Percentiles rank a stretch among this genome's conserved stretches.
Conservation (phyloP, 2,113 vertebrate species). For the Danio rerio region DNA sequence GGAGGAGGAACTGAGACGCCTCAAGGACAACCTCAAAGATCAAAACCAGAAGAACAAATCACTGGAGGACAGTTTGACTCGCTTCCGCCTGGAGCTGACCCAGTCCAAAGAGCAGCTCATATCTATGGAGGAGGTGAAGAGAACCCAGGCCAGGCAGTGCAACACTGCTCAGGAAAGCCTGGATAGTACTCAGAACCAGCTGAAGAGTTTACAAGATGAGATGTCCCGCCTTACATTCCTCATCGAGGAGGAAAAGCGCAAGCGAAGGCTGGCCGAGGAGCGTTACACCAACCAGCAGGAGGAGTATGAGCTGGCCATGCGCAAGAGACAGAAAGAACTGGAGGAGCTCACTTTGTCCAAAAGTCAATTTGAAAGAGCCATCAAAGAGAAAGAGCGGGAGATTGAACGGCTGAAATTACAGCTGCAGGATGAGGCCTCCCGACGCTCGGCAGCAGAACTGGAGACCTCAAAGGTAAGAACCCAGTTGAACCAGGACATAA, state of each 20-base stretch:
- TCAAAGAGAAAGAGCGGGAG: conserved; percentile 97
- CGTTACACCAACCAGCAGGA: conserved; percentile 90
- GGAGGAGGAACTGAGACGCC: conserved; percentile 89
- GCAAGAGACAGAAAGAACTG: conserved; percentile 89
- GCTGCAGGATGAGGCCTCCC: conserved; percentile 87
- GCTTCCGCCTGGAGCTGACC: conserved; percentile 83
- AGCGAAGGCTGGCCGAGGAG: conserved; percentile 89
- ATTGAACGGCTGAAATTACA: conserved; percentile 89
- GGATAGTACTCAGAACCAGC: conserved; percentile 84
- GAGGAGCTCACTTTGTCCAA: conserved; percentile 89
- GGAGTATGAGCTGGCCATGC: conserved; percentile 87
- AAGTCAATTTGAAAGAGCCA: conserved; percentile 89
- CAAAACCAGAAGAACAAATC: conserved; percentile 85
- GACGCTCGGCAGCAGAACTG: conserved; percentile 86
- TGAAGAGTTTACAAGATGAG: conserved; percentile 89
- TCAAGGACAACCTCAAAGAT: conserved; percentile 86
- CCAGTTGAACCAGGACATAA: conserved; percentile 90
- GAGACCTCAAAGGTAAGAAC: conserved; percentile 96
- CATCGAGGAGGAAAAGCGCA: conserved; percentile 92
- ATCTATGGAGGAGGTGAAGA: conserved; percentile 86
- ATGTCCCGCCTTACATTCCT: conserved; percentile 87
- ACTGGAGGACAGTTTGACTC: conserved; percentile 85
- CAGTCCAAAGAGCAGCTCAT: conserved; percentile 85
- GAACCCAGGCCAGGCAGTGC: conserved; percentile 80
- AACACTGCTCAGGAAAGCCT: conserved; percentile 83